Evolutionary conservation across 2,797 vertebrate species (phyloP), one percentile per base, ranked within the genome.

Genomic region (Tragopan temminckii): DNA sequence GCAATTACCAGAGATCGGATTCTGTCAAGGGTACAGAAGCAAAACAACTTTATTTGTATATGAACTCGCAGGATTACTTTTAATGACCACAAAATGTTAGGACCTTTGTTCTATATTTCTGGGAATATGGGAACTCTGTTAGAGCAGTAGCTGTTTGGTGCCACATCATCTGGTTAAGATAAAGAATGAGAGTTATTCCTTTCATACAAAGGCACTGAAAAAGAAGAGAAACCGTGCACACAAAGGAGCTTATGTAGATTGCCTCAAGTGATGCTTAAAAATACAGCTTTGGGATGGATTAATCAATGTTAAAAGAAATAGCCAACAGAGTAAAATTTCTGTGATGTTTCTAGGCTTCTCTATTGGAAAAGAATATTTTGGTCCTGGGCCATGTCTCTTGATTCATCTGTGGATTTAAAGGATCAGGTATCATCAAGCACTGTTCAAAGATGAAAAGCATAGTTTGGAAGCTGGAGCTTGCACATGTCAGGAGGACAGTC

Each of bases 371-470:
- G 27, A 89, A 31, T 75, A 70, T 64, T 70, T 94, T 95, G 82
- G 77, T 77, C 14, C 6, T 88, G 66, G 61, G 83, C 76, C 77
- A 80, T n/a, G 36, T 33, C 13, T 95, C 82, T 86, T 94, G 63
- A 64, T 81, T 93, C 94, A 52, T 89, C 80, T 89, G 13, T 57
- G 55, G 62, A 91, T 63, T 84, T 69, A 72, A 46, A 85, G 70
- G 48, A 93, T 93, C 88, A 94, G 79, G 78, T 96, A 59, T 66
- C 95, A 83, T 94, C 94, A 94, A 81, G n/a, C 53, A 88, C 59
- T 78, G 71, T 48, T 45, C 45, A 93, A 82, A 95, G 85, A 92
- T 76, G n/a, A 97, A 91, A 90, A 87, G 38, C 77, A 81, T 53
- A 8, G 29, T 13, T 66, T 67, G 31, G 77, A 89, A 89, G 48